Evolutionary conservation across 2,888 invertebrate genomes (phyloP), one percentile per base, ranked within the genome.

Genomic region (Drosophila greeni): DNA sequence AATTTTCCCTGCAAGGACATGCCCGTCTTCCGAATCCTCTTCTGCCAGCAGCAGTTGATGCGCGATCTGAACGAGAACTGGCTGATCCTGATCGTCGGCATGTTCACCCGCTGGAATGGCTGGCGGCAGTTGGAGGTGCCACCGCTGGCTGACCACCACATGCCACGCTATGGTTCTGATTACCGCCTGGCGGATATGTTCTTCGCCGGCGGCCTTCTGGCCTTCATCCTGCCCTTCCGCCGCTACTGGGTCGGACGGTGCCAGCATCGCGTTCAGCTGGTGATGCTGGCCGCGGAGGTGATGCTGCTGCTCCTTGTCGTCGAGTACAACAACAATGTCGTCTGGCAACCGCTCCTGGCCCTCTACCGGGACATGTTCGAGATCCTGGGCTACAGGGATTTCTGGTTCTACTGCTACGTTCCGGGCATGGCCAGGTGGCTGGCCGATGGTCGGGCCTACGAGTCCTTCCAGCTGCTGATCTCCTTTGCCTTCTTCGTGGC

Each of bases 311-410:
- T 47, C 1, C 29, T 18, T 14, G 3, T 47, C 14, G 29, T 47
- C 8, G 45, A 47, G 31, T 47, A 20, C 45, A 47, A 47, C 5
- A 31, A 31, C 14, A 5, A 1, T 2, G 20, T 31, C 3, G 45
- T 20, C 5, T 47, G 45, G 45, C 29, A 47, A 12, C 45, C 45
- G 14, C 14, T 47, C 1, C 18, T 47, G 45, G 45, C 20, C 14
- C 20, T 47, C 18, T 47, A 47, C 9, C 14, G 31, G 31, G 45
- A 47, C 29, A 47, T 47, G 45, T 31, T 47, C 14, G 14, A 47
- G 43, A 18, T 4, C 1, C 0, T 26, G 43, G 43, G 43, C 7
- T 12, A 7, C 2, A 3, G 4, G 3, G 14, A 20, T 12, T 47
- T 20, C 5, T 2, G 29, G 5, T 9, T 47, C 31, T 47, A 31